These are phyloP conservation scores for Cataglyphis rosenhaueri DNA, from an alignment of 2,888 invertebrate species.

Conservation along the genomic window DNA sequence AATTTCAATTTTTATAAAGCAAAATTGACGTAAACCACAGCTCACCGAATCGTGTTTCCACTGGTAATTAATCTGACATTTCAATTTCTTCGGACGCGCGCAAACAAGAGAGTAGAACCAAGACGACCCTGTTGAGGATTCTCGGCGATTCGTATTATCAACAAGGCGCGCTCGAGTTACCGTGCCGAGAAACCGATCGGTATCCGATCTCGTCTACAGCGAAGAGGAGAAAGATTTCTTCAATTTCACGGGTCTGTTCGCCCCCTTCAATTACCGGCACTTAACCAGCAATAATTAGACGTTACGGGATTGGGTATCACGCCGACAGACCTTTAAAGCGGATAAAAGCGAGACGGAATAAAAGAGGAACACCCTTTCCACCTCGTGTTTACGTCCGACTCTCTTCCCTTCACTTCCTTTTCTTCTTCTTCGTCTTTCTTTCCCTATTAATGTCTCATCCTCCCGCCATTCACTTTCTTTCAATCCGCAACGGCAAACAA, in stretches of 20 bases:
- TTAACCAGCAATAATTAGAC: conserved; percentile 84
- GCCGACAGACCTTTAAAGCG: conserved; percentile 76
- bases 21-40: background rate
- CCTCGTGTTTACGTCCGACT: conserved; percentile 31
- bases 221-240: conserved; percentile 74
- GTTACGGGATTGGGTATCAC: conserved; percentile 78
- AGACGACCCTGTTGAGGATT: conserved; percentile 62
- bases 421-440: conserved; percentile 37
- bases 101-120: conserved; percentile 25
- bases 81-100: conserved; percentile 66
- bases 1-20: background rate
- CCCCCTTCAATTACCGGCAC: conserved; percentile 82
- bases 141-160: conserved; percentile 69
- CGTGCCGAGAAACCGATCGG: conserved; percentile 60
- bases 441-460: conserved; percentile 50
- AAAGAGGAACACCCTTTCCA: conserved; percentile 67
- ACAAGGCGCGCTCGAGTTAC: conserved; percentile 65
- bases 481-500: conserved; percentile 63
- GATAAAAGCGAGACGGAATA: conserved; percentile 74
- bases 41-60: background rate
- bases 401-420: conserved; percentile 35
- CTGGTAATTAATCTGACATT: conserved; percentile 69
- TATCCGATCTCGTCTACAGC: conserved; percentile 59
- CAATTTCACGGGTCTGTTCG: conserved; percentile 82
- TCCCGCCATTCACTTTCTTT: conserved; percentile 53